phyloP scores from a whole-genome alignment of 2,888 invertebrate genomes.

The Lepidochrysops patricia region DNA sequence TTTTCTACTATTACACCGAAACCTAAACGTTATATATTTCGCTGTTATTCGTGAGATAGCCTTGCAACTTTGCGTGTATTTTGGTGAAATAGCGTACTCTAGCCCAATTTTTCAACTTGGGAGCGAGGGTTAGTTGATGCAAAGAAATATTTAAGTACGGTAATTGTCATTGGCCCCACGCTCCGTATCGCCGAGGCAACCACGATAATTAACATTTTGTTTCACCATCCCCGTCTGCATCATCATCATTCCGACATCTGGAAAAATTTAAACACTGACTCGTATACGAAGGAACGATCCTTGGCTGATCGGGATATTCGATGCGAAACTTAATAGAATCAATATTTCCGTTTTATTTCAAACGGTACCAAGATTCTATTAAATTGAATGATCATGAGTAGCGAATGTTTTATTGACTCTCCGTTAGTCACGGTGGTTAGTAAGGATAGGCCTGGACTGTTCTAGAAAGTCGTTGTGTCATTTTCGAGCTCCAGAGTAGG shows the following conservation, averaged over 20 bases:
- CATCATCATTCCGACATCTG: constrained; percentile 98
- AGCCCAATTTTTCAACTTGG: constrained; percentile 52
- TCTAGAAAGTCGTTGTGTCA: constrained; percentile 57
- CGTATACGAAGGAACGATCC: constrained; percentile 58
- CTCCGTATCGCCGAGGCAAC: constrained; percentile 88
- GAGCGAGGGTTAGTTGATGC: constrained; percentile 70
- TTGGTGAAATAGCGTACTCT: constrained; percentile 66
- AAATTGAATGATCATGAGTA: constrained; percentile 53
- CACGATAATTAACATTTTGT: constrained; percentile 86
- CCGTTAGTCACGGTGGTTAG: constrained; percentile 65
- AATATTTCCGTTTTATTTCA: constrained; percentile 16
- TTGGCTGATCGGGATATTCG: constrained; percentile 31
- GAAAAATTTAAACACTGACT: constrained; percentile 80
- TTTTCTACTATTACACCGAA: constrained; percentile 13
- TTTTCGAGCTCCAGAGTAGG: constrained; percentile 53
- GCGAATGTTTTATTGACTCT: constrained; percentile 46
- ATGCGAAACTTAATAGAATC: constrained; percentile 28
- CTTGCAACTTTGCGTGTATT: constrained; percentile 64
- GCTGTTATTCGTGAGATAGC: constrained; percentile 47
- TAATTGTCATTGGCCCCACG: constrained; percentile 53
- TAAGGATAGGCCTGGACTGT: constrained; percentile 67
- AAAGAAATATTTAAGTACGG: constrained; percentile 68
- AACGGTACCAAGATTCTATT: constrained; percentile 35
- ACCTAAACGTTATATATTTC: constrained; percentile 19
- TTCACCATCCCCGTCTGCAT: constrained; percentile 97